phyloP scores from a whole-genome alignment of 2,888 invertebrate species.

The Xanthia togata region DNA sequence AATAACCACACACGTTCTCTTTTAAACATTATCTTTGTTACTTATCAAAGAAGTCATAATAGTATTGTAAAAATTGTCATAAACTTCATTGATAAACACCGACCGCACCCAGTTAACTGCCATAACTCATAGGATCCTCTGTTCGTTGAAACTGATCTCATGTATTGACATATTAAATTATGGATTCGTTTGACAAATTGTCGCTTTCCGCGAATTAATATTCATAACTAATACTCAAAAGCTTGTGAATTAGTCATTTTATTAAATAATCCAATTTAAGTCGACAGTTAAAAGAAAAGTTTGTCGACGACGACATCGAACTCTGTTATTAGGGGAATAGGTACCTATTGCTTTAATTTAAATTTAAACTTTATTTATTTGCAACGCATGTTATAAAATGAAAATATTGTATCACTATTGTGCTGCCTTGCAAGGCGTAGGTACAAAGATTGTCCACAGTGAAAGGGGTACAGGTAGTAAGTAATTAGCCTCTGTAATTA shows the following conservation, averaged over 20 bases:
- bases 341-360: background rate
- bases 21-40: too few relatives aligned
- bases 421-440: background rate
- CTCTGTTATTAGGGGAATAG: background rate
- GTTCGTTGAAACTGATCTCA: slow-evolving; percentile 15
- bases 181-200: slow-evolving; percentile 31
- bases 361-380: background rate
- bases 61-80: background rate
- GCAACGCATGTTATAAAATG: background rate
- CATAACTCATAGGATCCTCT: slow-evolving; percentile 3
- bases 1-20: background rate
- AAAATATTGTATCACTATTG: background rate
- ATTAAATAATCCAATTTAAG: slow-evolving; percentile 33
- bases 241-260: slow-evolving; percentile 32
- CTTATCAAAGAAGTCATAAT: background rate
- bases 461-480: background rate
- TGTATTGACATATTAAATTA: slow-evolving; percentile 11
- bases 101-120: slow-evolving; percentile 17
- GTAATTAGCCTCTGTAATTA: background rate
- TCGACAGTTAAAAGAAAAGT: slow-evolving; percentile 17
- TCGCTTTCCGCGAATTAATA: slow-evolving; percentile 32
- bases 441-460: background rate
- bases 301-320: background rate
- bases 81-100: background rate
- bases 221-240: slow-evolving; percentile 24